Evolutionary conservation across 2,113 vertebrate genomes (phyloP), one percentile per base, ranked within the genome.

Genomic region (Equus quagga): DNA sequence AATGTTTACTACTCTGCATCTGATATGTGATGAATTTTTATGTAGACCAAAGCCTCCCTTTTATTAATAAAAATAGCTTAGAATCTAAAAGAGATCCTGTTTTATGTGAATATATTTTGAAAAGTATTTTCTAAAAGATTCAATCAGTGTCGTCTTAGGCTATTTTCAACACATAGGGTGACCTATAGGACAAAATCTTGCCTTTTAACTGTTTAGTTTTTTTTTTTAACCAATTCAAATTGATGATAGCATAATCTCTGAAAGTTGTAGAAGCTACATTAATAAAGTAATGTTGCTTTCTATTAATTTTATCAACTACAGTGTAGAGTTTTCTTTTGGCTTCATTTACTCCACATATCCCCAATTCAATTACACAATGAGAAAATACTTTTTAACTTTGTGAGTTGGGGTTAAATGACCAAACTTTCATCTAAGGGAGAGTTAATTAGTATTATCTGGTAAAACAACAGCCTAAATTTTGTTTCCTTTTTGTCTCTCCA

Each of bases 111-210:
- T 24, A 83, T 56, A 54, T 3, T 88, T 87, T 7, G 26, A 88
- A 92, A 81, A 88, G 5, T 64, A 28, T 90, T 91, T 97, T 65
- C 58, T 92, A 15, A 91, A 86, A 69, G 28, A 62, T 2, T 65
- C 4, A 72, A 44, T 46, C 24, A 64, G 13, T 73, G 51, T 84
- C 82, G 89, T 81, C 73, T 89, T 72, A 83, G 41, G 12, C 14
- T 73, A 82, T 46, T 86, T 97, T 97, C 15, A 73, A 79, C 14
- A 86, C 7, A 83, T 1, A 81, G 19, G 7, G 41, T 78, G 51
- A 91, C 14, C 28, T 89, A 69, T 9, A 41, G 44, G 64, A 67
- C 84, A 17, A 79, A 83, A 89, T 76, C 18, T 56, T 93, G 44
- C 7, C 41, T 92, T 92, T 87, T 46, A 67, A 60, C 11, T 92